A percentile compares a stretch with the other conserved stretches of the same genome.
phyloP scores from a whole-genome alignment of 1,140 invertebrate genomes.

The Daktulosphaira vitifoliae region DNA sequence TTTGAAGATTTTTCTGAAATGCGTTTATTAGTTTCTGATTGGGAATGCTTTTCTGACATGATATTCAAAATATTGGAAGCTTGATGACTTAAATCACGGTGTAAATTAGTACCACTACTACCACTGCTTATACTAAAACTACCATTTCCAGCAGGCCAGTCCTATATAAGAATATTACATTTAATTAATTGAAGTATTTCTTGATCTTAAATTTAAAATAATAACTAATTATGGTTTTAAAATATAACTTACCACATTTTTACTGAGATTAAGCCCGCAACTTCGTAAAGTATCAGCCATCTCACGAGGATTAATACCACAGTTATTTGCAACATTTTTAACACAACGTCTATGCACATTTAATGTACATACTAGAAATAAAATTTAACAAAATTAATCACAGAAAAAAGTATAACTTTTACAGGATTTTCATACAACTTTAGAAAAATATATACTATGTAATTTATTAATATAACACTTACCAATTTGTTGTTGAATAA shows the following conservation, averaged over 20 bases:
- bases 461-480: too few species aligned
- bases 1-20: not conserved
- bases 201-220: too few species aligned
- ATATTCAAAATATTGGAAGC: conserved; percentile 2
- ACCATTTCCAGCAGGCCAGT: conserved; percentile 12
- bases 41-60: conserved; percentile 17
- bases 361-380: conserved; percentile 73
- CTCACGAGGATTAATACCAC: conserved; percentile 94
- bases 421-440: too few species aligned
- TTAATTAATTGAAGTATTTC: too few species aligned
- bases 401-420: not conserved
- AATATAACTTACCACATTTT: conserved; percentile 23
- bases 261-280: conserved; percentile 18
- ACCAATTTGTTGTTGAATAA: too few species aligned
- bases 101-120: not conserved
- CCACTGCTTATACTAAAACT: conserved; percentile 16
- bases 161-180: not conserved
- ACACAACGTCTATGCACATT: conserved; percentile 99
- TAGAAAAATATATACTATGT: too few species aligned
- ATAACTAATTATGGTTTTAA: not conserved
- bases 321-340: conserved; percentile 99
- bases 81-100: conserved; percentile 24
- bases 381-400: conserved; percentile 28
- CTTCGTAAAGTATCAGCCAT: conserved; percentile 60
- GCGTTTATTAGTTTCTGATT: not conserved